phyloP scores from a whole-genome alignment of 2,888 invertebrate genomes.

The Boloria selene region DNA sequence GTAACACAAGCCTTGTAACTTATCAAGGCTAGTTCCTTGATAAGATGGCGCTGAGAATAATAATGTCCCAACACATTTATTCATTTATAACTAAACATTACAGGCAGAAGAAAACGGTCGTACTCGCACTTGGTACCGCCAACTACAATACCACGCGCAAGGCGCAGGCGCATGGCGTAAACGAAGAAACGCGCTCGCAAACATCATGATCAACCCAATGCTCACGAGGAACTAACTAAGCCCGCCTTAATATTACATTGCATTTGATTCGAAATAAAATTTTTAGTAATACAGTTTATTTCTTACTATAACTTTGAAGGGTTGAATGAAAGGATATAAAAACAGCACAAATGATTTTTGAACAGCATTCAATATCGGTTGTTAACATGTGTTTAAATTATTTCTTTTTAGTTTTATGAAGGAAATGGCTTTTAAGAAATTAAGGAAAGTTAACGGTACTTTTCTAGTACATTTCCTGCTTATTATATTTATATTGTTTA shows the following conservation, averaged over 20 bases:
- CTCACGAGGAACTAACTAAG: slow-evolving; percentile 71
- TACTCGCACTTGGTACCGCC: slow-evolving; percentile 94
- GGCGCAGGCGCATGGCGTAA: slow-evolving; percentile 96
- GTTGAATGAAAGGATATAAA: background rate
- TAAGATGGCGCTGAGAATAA: no score
- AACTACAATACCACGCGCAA: slow-evolving; percentile 94
- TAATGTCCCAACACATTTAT: no score
- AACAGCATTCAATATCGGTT: background rate
- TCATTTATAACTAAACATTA: slow-evolving; percentile 39
- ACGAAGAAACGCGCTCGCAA: slow-evolving; percentile 95
- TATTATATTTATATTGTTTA: background rate
- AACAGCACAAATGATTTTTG: slow-evolving; percentile 5
- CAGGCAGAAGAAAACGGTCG: slow-evolving; percentile 94
- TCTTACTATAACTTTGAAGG: background rate
- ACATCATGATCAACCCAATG: slow-evolving; percentile 97
- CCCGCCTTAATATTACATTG: slow-evolving; percentile 23
- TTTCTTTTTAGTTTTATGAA: background rate
- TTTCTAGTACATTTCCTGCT: slow-evolving; percentile 3
- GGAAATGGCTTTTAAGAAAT: no score
- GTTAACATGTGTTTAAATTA: background rate
- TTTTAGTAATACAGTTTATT: background rate
- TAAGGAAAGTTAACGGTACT: no score
- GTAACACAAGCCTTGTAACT: no score
- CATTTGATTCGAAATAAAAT: slow-evolving; percentile 21
- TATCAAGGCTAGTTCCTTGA: no score